Evolutionary conservation across 2,113 vertebrate species (phyloP).

Genomic region (Callocephalon fimbriatum): DNA sequence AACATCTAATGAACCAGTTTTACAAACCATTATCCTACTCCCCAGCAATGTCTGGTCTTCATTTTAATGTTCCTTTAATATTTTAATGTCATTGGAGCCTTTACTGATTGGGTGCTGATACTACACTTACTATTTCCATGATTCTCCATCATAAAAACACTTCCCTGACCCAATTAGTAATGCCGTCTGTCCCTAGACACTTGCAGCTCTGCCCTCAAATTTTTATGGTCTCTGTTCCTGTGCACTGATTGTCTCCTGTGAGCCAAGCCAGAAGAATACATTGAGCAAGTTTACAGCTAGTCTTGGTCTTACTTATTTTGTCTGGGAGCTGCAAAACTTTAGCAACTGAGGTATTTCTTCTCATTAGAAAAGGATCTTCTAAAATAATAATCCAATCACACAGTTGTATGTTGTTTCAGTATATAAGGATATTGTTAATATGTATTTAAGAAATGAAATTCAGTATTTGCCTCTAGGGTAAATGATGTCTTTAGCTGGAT

Average conservation of each 20-base stretch:
- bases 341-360: neutral
- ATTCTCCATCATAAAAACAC: neutral
- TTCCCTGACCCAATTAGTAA: neutral
- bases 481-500: neutral
- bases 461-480: neutral
- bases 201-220: neutral
- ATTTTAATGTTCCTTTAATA: neutral
- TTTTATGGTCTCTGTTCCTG: neutral
- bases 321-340: neutral
- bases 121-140: neutral
- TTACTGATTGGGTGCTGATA: neutral
- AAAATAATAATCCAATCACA: neutral
- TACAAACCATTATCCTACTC: neutral
- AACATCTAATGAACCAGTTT: neutral
- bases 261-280: neutral
- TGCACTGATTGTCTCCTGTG: neutral
- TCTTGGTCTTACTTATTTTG: neutral
- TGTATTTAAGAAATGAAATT: neutral
- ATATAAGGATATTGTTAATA: neutral
- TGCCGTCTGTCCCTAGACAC: neutral
- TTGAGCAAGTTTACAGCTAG: neutral
- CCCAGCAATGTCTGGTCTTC: neutral
- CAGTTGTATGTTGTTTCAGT: neutral
- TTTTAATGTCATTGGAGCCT: neutral
- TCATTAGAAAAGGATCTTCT: neutral